Evolutionary conservation across 2,888 invertebrate genomes (phyloP), one percentile per base, ranked within the genome.

Genomic region (Chloromyia formosa): DNA sequence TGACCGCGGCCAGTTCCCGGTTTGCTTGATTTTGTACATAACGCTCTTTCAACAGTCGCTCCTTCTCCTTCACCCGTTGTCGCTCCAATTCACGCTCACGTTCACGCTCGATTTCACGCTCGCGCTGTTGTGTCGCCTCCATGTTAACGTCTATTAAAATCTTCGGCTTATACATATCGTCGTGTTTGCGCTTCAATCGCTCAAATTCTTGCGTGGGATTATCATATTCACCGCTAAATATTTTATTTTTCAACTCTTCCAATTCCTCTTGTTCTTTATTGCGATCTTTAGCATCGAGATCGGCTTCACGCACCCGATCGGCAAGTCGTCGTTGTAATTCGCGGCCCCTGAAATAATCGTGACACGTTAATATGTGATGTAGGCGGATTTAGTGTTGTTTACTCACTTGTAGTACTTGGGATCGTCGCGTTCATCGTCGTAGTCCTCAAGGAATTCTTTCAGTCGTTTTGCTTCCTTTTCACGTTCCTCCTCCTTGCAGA

Each of bases 371-470:
- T 16, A 40, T 49, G 5, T 49, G 12, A 49, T 49, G 12, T 7
- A 58, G 20, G 5, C n/a, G 2, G 3, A 18, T 58, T 58, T 16
- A 60, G 20, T n/a, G 14, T 7, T 2, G 27, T 2, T 35, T 61
- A 66, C 72, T 72, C 80, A 82, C 82, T 95, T 96, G 88, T 98
- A 99, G 87, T 95, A 99, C 87, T 98, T 98, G 66, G 93, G 90
- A 84, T 99, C 99, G 85, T 98, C 97, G 72, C 97, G 89, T 85
- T 98, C 97, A 85, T 99, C 99, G 82, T 98, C 98, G 83, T 99
- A 99, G 85, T 99, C 98, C 87, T 99, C 99, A 1, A 99, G 89
- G 86, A 99, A 99, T 87, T 98, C 96, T 85, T 97, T 96, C 73
- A 99, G 89, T 58, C 95, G 89, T 86, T 95, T 94, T 0, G 97